Evolutionary conservation across 2,888 invertebrate genomes (phyloP), one percentile per base, ranked within the genome.

Genomic region (Ectobius pallidus): DNA sequence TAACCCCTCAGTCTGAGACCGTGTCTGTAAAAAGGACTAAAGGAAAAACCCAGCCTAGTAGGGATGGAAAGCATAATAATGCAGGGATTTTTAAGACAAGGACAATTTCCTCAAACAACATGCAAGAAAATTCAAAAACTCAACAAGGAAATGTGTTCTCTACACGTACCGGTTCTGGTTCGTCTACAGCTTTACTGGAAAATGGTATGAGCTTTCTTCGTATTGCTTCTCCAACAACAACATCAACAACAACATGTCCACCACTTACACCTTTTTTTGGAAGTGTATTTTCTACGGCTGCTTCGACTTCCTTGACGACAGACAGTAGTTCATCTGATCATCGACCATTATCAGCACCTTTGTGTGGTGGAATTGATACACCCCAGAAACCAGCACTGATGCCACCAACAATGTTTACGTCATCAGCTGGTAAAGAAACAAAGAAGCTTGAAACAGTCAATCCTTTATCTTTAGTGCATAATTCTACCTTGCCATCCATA

Each of bases 361-460:
- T 70, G 7, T 74, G 69, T 52, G 22, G 67, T 46, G 63, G 63
- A 80, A 46, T 63, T 20, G 77, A 75, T 16, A 77, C 78, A 16
- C 71, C 77, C 3, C 73, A 72, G 34, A 80, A 79, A 74, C 93
- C 93, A 22, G 92, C 93, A 14, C 83, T 94, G 78, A 93, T 94
- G 90, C 93, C 94, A 6, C 94, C 95, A 0, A 92, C 92, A 68
- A 94, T 94, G 94, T 94, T 94, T 80, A 89, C 91, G 39, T 87
- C 89, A 20, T 86, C 88, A 55, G 86, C 79, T 77, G 84, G 80
- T 79, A 86, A 78, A 76, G 84, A 79, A 73, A 18, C 58, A 30
- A 65, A 71, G 34, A 44, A 68, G 27, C 7, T 52, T 34, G 72
- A 69, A 18, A 42, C 52, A 7, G 65, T 27, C 4, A 69, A 22